These are phyloP conservation scores for Cerceris ruficornis DNA, from an alignment of 2,888 invertebrate genomes.

Conservation along the genomic window DNA sequence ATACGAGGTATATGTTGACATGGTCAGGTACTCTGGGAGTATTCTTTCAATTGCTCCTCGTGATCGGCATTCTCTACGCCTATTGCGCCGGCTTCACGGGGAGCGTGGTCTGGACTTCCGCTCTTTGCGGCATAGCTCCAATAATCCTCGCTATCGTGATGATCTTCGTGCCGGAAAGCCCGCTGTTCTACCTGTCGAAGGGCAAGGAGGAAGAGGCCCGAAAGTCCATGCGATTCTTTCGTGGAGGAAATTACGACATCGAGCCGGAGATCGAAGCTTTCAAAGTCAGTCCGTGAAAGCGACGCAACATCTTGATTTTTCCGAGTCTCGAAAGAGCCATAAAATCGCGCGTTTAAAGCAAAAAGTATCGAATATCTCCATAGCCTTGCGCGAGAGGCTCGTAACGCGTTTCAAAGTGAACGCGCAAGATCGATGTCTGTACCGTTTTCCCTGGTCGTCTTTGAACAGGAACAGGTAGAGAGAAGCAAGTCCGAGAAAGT, in stretches of 20 bases:
- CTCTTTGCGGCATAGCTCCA: conserved; percentile 85
- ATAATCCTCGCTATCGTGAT: conserved; percentile 87
- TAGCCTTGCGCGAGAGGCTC: no score
- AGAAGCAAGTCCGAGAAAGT: conserved; percentile 20
- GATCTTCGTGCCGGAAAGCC: conserved; percentile 93
- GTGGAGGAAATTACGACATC: conserved; percentile 87
- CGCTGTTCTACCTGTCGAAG: conserved; percentile 86
- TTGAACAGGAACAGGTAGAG: conserved; percentile 40
- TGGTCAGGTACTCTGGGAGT: conserved; percentile 88
- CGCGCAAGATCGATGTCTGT: background rate
- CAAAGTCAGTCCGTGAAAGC: conserved; percentile 82
- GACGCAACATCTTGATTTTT: background rate
- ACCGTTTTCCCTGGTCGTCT: background rate
- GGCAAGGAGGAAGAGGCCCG: conserved; percentile 86
- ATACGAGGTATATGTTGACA: conserved; percentile 17
- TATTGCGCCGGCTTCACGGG: conserved; percentile 84
- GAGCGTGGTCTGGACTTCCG: conserved; percentile 83
- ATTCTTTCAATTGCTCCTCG: conserved; percentile 92
- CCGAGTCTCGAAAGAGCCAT: no score
- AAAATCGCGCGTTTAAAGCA: background rate
- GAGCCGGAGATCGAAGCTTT: conserved; percentile 86
- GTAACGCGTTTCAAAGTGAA: no score
- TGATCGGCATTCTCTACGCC: conserved; percentile 90
- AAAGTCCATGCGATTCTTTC: conserved; percentile 86
- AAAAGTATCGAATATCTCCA: background rate